A percentile compares a stretch with the other conserved stretches of the same genome.
phyloP scores from a whole-genome alignment of 2,888 invertebrate species.

The Leptinotarsa peninsularis region DNA sequence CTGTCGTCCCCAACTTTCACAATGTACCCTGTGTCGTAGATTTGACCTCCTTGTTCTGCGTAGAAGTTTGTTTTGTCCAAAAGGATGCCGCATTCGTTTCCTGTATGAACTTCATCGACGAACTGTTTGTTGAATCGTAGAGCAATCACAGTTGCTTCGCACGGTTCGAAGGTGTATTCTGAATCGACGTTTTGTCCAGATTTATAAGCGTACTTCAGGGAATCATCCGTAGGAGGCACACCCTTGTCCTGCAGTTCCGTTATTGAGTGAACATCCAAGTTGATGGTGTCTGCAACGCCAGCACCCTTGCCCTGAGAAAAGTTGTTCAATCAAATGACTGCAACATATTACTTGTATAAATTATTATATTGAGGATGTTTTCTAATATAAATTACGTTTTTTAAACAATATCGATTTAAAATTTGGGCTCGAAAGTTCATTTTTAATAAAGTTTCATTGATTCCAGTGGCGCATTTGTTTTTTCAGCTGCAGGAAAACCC shows the following conservation, averaged over 20 bases:
- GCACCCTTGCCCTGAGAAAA: slow-evolving; percentile 75
- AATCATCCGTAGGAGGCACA: slow-evolving; percentile 88
- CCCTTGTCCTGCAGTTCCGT: slow-evolving; percentile 85
- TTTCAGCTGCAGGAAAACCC: no score
- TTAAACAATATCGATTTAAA: no score
- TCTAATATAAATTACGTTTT: not conserved
- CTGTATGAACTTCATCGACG: slow-evolving; percentile 80
- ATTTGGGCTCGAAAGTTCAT: no score
- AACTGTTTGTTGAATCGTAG: slow-evolving; percentile 77
- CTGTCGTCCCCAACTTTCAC: slow-evolving; percentile 85
- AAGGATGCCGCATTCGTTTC: slow-evolving; percentile 91
- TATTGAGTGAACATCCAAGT: slow-evolving; percentile 95
- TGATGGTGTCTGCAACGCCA: slow-evolving; percentile 84
- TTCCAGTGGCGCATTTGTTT: no score
- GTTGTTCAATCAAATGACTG: not conserved
- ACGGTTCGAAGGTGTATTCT: slow-evolving; percentile 81
- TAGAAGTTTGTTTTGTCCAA: slow-evolving; percentile 95
- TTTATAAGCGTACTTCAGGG: slow-evolving; percentile 89
- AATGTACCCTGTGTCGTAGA: slow-evolving; percentile 94
- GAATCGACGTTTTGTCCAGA: slow-evolving; percentile 75
- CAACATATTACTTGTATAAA: not conserved
- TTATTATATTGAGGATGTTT: not conserved
- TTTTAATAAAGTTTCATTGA: no score
- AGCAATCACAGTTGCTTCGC: slow-evolving; percentile 83
- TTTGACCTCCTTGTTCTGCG: slow-evolving; percentile 99